Base-by-base conservation (phyloP, 2,888 invertebrate species). In the Anodontia alba region DNA sequence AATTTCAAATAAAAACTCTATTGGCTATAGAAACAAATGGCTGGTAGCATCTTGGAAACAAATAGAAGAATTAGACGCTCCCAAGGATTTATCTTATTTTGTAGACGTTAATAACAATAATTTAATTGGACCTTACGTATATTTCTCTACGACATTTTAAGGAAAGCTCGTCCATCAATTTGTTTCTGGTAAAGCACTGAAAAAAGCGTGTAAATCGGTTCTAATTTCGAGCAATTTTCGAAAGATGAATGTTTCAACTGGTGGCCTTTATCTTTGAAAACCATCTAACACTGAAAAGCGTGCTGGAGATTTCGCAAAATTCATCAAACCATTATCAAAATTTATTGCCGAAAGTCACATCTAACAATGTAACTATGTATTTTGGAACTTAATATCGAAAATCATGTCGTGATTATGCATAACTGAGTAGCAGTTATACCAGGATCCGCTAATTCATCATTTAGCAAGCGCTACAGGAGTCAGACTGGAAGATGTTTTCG, bases 181-280 rank as follows among this genome's bases (percentile, higher is more conserved):
- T n/a, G 33, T 62, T 20, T 33, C 62, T 33, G 33, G n/a, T 29
- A 33, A 33, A 33, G 62, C 23, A 33, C 33, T 33, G 29, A 62
- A 62, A 8, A 31, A 12, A n/a, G 12, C 20, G 29, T 29, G 33
- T 20, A 33, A 62, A 33, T 62, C 62, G 62, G 33, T 62, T 62
- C 62, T 62, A 33, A 31, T 62, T 62, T 62, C 29, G 20, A 17
- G 62, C 23, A 33, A 62, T 62, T 62, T 38, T n/a, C 2, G 17
- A 29, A 51, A 69, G 75, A 75, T 72, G 54, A 75, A 79, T 79
- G 51, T 17, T 51, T 75, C 80, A 80, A 80, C 80, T 73, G 66
- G 80, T 73, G 66, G 80, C 51, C 46, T 43, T 76, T 51, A 72
- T 75, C 68, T 51, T 26, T 29, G 0, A 17, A 42, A 72, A 66